These are phyloP conservation scores for Eupithecia exiguata DNA, from an alignment of 2,888 invertebrate genomes.

Conservation along the genomic window DNA sequence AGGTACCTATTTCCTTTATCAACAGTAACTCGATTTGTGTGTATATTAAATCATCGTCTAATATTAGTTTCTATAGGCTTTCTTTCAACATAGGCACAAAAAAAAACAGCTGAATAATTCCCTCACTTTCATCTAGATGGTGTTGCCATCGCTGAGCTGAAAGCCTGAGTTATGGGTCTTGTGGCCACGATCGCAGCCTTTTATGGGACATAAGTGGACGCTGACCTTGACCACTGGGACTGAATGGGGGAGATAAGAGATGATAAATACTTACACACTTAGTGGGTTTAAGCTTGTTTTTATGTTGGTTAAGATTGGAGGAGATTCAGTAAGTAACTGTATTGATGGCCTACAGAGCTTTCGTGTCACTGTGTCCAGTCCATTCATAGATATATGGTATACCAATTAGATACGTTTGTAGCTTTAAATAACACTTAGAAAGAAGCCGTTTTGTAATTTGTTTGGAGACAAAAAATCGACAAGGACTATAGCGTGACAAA, in stretches of 20 bases:
- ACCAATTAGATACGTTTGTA: no score
- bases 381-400: no score
- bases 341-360: background rate
- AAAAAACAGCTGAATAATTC: conserved; percentile 32
- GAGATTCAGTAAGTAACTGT: background rate
- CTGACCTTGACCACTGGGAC: conserved; percentile 22
- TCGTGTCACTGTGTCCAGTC: background rate
- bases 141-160: conserved; percentile 34
- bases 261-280: conserved; percentile 12
- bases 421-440: no score
- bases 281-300: conserved; percentile 8
- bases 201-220: conserved; percentile 28
- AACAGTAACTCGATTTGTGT: background rate
- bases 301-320: conserved; percentile 3
- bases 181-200: conserved; percentile 25
- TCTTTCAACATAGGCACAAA: background rate
- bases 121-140: conserved; percentile 41
- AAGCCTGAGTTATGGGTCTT: conserved; percentile 44
- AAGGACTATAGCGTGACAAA: background rate
- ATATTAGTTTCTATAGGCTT: no score
- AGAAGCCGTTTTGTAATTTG: background rate
- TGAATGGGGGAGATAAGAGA: conserved; percentile 13
- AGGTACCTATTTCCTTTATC: background rate
- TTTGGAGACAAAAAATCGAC: background rate
- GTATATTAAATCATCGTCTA: no score